Conservation (phyloP, 1,140 invertebrate genomes). For the Pectinophora gossypiella region DNA sequence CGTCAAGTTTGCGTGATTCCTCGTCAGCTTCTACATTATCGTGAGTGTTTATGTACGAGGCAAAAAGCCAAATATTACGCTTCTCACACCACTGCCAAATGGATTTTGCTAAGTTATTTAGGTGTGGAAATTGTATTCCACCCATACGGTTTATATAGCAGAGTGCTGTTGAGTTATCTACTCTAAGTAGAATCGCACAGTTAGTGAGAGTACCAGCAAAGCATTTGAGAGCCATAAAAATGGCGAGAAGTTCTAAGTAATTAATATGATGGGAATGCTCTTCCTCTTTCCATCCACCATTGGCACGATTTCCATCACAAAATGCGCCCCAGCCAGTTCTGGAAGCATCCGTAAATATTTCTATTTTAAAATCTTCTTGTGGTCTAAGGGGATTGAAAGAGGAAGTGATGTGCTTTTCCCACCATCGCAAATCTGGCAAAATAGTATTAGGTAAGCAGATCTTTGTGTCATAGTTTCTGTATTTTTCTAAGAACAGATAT, state of each 20-base stretch:
- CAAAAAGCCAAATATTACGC: too few species aligned
- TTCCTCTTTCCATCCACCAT: not conserved
- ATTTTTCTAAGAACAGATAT: not conserved
- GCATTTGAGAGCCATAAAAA: not conserved
- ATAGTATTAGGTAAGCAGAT: not conserved
- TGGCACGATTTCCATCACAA: not conserved
- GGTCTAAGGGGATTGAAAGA: not conserved
- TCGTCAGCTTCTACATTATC: not conserved
- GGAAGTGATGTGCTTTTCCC: not conserved
- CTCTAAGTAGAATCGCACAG: not conserved
- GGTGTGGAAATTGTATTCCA: too few species aligned
- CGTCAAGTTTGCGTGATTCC: not conserved
- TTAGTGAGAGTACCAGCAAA: not conserved
- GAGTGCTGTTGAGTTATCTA: not conserved
- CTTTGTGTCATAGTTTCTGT: not conserved
- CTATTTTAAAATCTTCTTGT: not conserved
- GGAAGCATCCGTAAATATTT: not conserved
- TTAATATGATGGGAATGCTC: not conserved
- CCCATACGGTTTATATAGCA: not conserved
- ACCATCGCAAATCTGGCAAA: not conserved
- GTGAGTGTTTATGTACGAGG: not conserved
- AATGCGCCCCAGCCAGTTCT: not conserved
- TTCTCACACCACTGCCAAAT: too few species aligned
- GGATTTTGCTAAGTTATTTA: too few species aligned
- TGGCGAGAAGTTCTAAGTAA: not conserved